Conservation (phyloP, 2,888 invertebrate genomes). For the Cinara cedri region DNA sequence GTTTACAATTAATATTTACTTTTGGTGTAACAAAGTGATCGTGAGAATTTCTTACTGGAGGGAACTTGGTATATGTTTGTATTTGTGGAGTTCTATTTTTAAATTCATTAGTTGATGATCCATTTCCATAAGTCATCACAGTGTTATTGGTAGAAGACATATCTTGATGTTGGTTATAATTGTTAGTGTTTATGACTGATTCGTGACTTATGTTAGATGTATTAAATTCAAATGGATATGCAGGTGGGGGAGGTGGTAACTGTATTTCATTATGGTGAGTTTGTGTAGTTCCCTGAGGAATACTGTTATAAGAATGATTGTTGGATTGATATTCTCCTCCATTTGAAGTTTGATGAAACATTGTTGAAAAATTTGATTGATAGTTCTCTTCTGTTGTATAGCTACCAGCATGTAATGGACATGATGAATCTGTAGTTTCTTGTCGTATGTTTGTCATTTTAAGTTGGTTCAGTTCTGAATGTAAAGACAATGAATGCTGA, state of each 20-base stretch:
- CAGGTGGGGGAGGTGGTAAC: slow-evolving; percentile 30
- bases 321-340: slow-evolving; percentile 29
- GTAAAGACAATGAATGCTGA: slow-evolving; percentile 41
- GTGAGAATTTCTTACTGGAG: slow-evolving; percentile 38
- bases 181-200: slow-evolving; percentile 36
- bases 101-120: slow-evolving; percentile 34
- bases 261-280: slow-evolving; percentile 50
- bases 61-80: slow-evolving; percentile 53
- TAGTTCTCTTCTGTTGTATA: slow-evolving; percentile 32
- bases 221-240: slow-evolving; percentile 37
- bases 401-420: slow-evolving; percentile 35
- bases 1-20: slow-evolving; percentile 24
- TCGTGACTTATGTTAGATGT: slow-evolving; percentile 26
- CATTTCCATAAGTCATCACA: slow-evolving; percentile 48
- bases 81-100: slow-evolving; percentile 48
- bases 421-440: slow-evolving; percentile 36
- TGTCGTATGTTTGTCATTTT: slow-evolving; percentile 51
- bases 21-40: slow-evolving; percentile 48
- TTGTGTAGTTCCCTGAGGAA: slow-evolving; percentile 36
- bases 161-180: slow-evolving; percentile 37
- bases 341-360: slow-evolving; percentile 46
- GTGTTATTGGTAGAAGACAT: slow-evolving; percentile 31
- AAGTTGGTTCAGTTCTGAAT: slow-evolving; percentile 53
- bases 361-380: slow-evolving; percentile 47
- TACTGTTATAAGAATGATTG: slow-evolving; percentile 41